phyloP scores from a whole-genome alignment of 2,888 invertebrate species.

The Vesta saturnalis region DNA sequence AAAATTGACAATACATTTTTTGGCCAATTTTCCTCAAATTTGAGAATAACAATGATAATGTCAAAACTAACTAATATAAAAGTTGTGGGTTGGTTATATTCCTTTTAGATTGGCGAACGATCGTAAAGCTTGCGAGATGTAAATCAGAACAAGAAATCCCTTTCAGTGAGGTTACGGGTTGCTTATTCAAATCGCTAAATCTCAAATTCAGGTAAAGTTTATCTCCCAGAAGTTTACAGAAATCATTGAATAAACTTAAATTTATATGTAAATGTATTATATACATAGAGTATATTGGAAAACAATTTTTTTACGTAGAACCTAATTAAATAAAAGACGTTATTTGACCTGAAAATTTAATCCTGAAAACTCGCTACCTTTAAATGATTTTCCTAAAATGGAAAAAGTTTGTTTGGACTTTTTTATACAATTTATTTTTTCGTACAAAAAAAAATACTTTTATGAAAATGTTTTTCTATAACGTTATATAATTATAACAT shows the following conservation, averaged over 20 bases:
- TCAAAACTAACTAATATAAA: not conserved
- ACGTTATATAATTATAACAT: not conserved
- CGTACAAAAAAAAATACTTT: not conserved
- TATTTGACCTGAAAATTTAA: slow-evolving; percentile 4
- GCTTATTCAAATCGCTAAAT: slow-evolving; percentile 34
- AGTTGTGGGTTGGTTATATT: not conserved
- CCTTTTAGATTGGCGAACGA: not conserved
- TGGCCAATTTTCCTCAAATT: not conserved
- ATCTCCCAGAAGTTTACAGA: slow-evolving; percentile 29
- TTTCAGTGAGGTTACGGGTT: slow-evolving; percentile 37
- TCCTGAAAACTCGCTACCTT: not conserved
- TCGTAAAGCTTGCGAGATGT: slow-evolving; percentile 34
- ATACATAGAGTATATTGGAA: not conserved
- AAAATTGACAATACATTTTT: not conserved
- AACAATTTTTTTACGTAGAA: slow-evolving; percentile 17
- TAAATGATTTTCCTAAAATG: slow-evolving; percentile 12
- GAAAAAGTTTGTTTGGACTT: slow-evolving; percentile 6
- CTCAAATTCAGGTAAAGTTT: slow-evolving; percentile 32
- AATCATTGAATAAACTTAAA: slow-evolving; percentile 31
- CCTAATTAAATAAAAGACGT: slow-evolving; percentile 9
- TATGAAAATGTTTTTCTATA: slow-evolving; percentile 2
- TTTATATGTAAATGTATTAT: slow-evolving; percentile 28
- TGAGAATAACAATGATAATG: too few relatives aligned
- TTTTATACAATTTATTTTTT: not conserved
- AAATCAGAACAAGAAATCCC: slow-evolving; percentile 41